Base-by-base conservation (phyloP, 2,797 vertebrate species). In the Sphenodon punctatus region DNA sequence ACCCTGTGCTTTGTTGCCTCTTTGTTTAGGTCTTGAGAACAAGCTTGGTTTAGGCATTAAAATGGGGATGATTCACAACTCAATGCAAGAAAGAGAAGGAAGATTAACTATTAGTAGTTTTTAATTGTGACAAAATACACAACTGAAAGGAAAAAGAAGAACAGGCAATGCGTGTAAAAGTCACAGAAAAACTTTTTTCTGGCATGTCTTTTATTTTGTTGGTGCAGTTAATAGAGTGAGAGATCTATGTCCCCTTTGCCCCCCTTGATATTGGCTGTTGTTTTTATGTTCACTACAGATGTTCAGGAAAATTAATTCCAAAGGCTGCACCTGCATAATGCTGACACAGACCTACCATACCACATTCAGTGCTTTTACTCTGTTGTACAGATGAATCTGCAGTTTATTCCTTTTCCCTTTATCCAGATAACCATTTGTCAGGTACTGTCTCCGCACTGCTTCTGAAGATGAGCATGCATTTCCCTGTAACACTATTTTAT, bases 261-360 rank as follows among this genome's bases (percentile, higher is more conserved):
- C 55, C 78, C 32, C 27, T 10, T 38, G 43, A 64, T 77, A 65
- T 67, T 67, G 74, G 72, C 61, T 82, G 69, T 74, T 86, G 45
- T 48, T 91, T 92, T 89, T 81, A 66, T 86, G 75, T 85, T 88
- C 70, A 67, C 84, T 76, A 81, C 92, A 94, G 91, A 94, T 94
- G 91, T 94, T 94, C 91, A 92, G 93, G 93, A 94, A 93, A 91
- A n/a, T 56, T 45, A 66, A 87, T 88, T 88, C 82, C 68, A 88
- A 55, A 7, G 7, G 78, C 84, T 81, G 85, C 92, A 93, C 91
- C 88, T 90, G 82, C 67, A 88, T 70, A 78, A 82, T 56, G 51
- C 75, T 87, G 90, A 93, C 93, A 91, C 73, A 58, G 75, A 84
- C 77, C 82, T 85, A 79, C 88, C 74, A 90, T 85, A 74, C 75